phyloP scores from a whole-genome alignment of 37 sponge, comb jelly and placozoan species.

The Axinella damicornis region DNA sequence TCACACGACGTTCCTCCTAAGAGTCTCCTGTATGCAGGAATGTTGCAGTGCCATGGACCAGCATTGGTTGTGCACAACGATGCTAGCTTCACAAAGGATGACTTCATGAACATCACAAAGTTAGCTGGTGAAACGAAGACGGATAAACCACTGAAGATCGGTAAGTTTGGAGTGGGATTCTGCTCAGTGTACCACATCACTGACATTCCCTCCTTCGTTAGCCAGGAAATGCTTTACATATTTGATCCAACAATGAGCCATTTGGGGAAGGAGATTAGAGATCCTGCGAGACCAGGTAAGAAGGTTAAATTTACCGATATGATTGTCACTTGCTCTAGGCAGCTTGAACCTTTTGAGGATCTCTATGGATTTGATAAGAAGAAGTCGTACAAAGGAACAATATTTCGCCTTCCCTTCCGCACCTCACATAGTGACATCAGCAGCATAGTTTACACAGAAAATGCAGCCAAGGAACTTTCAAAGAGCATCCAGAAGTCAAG shows the following conservation, averaged over 20 bases:
- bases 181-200: slow-evolving; percentile 74
- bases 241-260: slow-evolving; percentile 65
- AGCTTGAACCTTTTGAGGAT: slow-evolving; percentile 54
- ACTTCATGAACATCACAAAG: slow-evolving; percentile 75
- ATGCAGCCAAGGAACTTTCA: slow-evolving; percentile 5
- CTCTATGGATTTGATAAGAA: slow-evolving; percentile 50
- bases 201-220: slow-evolving; percentile 71
- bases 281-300: slow-evolving; percentile 59
- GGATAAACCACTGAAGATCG: slow-evolving; percentile 63
- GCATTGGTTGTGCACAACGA: slow-evolving; percentile 60
- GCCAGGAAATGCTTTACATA: slow-evolving; percentile 46
- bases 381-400: slow-evolving; percentile 41
- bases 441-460: background rate
- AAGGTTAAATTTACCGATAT: slow-evolving; percentile 12
- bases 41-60: slow-evolving; percentile 49
- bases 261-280: slow-evolving; percentile 38
- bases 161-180: slow-evolving; percentile 79
- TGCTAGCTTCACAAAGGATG: slow-evolving; percentile 61
- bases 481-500: slow-evolving; percentile 7
- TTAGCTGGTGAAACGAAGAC: slow-evolving; percentile 76
- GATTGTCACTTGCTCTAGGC: slow-evolving; percentile 28
- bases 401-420: slow-evolving; percentile 70
- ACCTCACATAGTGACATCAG: slow-evolving; percentile 50
- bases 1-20: background rate
- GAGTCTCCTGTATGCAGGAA: slow-evolving; percentile 31